Percentiles rank a stretch among this genome's conserved stretches.
These are phyloP conservation scores for Chrysocyon brachyurus DNA, from an alignment of 2,797 vertebrate genomes.

Conservation along the genomic window DNA sequence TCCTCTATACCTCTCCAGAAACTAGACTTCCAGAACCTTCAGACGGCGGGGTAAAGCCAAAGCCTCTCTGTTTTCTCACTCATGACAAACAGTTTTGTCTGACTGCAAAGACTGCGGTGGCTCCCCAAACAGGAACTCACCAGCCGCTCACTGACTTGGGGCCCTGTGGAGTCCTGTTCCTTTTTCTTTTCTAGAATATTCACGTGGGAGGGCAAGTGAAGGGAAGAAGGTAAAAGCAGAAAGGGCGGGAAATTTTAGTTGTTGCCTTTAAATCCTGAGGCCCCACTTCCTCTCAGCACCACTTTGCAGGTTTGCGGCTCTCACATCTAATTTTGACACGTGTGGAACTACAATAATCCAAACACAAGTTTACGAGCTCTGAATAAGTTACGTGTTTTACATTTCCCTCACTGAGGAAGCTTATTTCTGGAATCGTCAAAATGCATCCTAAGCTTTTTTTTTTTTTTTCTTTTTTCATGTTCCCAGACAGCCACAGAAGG, in stretches of 20 bases:
- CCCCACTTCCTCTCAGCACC: not conserved
- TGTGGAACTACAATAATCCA: rapidly evolving
- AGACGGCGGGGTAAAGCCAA: too few species aligned
- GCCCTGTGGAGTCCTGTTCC: rapidly evolving
- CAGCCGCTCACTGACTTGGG: too few species aligned
- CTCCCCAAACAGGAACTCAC: not conserved
- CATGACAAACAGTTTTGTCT: not conserved
- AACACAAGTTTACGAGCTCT: not conserved
- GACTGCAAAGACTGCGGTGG: too few species aligned
- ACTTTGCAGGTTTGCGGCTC: not conserved
- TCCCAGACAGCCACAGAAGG: not conserved
- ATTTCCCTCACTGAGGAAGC: not conserved
- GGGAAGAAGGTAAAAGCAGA: not conserved
- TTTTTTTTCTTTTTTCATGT: not conserved
- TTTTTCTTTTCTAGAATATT: not conserved
- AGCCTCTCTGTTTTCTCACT: not conserved
- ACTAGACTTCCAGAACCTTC: not conserved
- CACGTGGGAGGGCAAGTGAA: not conserved
- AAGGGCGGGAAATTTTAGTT: not conserved
- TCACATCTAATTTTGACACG: not conserved
- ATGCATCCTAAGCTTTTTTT: not conserved
- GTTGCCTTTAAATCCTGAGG: not conserved
- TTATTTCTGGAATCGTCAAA: not conserved
- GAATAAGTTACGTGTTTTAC: not conserved
- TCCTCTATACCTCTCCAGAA: not conserved